Conservation (phyloP, 53 echinoderm and acorn worm genomes). For the Echinometra lucunter region DNA sequence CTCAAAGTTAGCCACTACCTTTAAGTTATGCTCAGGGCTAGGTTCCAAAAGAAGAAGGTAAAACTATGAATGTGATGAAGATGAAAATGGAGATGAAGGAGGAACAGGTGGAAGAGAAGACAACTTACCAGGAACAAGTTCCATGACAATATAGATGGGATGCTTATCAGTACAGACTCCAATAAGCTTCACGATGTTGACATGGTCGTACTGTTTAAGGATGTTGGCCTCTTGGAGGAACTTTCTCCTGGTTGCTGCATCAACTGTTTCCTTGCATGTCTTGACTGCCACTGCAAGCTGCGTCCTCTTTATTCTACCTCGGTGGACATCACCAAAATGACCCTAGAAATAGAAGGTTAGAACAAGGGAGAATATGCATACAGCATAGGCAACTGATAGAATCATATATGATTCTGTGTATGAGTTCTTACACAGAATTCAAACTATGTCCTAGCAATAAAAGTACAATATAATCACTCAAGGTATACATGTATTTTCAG, state of each 20-base stretch:
- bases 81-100: background rate
- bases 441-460: too few species aligned
- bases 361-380: background rate
- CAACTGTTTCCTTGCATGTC: constrained; percentile 97
- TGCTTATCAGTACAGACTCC: constrained; percentile 97
- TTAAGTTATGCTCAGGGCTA: too few species aligned
- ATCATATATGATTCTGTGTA: too few species aligned
- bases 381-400: background rate
- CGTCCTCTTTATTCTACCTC: constrained; percentile 82
- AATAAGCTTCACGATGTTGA: constrained; percentile 95
- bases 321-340: constrained; percentile 97
- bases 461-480: too few species aligned
- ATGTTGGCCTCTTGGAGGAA: constrained; percentile 97
- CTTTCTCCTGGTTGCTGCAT: constrained; percentile 90
- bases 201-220: constrained; percentile 94
- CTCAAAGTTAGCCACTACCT: too few species aligned
- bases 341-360: constrained; percentile 72
- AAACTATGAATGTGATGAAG: background rate
- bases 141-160: constrained; percentile 99
- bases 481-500: too few species aligned
- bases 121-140: constrained; percentile 86
- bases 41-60: background rate
- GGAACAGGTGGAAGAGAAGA: background rate
- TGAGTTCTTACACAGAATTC: too few species aligned
- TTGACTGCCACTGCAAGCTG: constrained; percentile 93